phyloP scores from a whole-genome alignment of 2,888 invertebrate genomes.

The Dasypogon diadema region DNA sequence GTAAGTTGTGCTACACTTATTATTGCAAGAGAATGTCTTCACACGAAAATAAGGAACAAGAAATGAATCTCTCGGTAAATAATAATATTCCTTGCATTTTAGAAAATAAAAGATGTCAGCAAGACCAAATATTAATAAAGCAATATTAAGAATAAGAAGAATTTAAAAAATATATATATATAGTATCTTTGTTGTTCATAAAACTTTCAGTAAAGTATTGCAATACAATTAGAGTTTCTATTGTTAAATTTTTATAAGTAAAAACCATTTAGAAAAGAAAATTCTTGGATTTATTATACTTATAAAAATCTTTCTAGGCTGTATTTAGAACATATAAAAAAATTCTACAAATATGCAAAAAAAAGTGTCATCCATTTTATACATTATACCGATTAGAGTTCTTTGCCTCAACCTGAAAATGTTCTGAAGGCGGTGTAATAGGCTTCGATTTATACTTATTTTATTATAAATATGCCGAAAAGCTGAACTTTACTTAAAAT shows the following conservation, averaged over 20 bases:
- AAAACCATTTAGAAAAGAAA: conserved; percentile 20
- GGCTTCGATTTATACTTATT: conserved; percentile 7
- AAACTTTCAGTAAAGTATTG: conserved; percentile 15
- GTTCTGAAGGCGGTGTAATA: conserved; percentile 12
- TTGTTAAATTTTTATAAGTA: conserved; percentile 42
- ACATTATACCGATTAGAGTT: conserved; percentile 10
- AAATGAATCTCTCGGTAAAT: no score
- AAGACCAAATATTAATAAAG: conserved; percentile 26
- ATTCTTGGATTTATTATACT: neutral
- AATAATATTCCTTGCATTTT: no score
- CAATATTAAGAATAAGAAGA: conserved; percentile 31
- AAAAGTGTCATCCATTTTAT: conserved; percentile 17
- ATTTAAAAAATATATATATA: no score
- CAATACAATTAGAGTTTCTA: conserved; percentile 23
- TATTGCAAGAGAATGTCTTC: neutral
- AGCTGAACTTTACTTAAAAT: conserved; percentile 36
- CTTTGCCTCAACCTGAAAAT: conserved; percentile 26
- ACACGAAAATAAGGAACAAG: conserved; percentile 2
- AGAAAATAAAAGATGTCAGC: neutral
- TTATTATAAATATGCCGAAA: neutral
- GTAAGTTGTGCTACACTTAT: neutral
- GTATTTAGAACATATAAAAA: neutral
- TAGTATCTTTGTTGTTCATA: conserved; percentile 25
- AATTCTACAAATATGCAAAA: neutral
- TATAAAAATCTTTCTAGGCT: neutral